These are phyloP conservation scores for Luscinia luscinia DNA, from an alignment of 2,797 vertebrate genomes.

Conservation along the genomic window DNA sequence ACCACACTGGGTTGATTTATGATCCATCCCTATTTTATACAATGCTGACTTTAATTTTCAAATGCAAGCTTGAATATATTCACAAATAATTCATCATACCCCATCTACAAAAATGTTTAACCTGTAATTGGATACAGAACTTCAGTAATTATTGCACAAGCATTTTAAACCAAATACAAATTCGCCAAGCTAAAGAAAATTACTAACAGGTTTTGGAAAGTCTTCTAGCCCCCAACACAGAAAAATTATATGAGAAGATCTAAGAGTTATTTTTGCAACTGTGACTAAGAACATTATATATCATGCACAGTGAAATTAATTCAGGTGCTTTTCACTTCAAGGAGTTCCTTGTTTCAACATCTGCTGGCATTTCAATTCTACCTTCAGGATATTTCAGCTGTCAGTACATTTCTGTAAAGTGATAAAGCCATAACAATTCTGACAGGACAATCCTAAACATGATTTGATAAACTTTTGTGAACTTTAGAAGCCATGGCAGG, in stretches of 20 bases:
- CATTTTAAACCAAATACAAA: background rate
- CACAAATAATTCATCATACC: background rate
- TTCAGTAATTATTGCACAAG: background rate
- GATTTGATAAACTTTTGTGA: conserved; percentile 38
- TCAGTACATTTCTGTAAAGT: conserved; percentile 45
- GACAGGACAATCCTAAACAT: conserved; percentile 47
- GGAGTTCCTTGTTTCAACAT: conserved; percentile 52
- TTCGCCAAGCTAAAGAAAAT: background rate
- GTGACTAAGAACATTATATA: conserved; percentile 47
- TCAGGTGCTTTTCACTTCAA: conserved; percentile 59
- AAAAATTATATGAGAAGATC: background rate
- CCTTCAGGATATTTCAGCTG: conserved; percentile 66
- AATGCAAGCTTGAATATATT: background rate
- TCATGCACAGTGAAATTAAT: conserved; percentile 34
- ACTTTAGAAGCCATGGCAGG: background rate
- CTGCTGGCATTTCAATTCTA: conserved; percentile 52
- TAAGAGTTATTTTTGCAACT: conserved; percentile 26
- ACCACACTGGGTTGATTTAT: background rate
- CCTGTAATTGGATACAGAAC: background rate
- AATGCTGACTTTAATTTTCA: background rate
- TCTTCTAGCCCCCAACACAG: background rate
- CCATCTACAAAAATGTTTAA: background rate
- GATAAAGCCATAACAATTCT: conserved; percentile 42
- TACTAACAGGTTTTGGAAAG: background rate
- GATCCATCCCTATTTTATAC: background rate